Percentiles rank a stretch among this genome's conserved stretches.
phyloP scores from a whole-genome alignment of 1,140 invertebrate species.

The Scaptomyza pallida region DNA sequence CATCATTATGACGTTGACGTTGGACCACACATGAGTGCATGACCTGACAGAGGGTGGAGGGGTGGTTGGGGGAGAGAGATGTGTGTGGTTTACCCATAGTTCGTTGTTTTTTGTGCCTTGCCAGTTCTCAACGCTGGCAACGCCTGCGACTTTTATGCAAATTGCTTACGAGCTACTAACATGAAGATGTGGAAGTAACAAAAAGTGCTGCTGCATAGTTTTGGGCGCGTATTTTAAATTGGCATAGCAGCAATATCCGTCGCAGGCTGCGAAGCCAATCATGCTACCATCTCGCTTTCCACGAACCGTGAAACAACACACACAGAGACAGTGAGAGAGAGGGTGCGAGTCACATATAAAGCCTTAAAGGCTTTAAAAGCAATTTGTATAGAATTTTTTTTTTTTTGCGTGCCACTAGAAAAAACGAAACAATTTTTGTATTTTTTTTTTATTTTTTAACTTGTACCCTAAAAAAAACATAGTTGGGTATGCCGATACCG shows the following conservation, averaged over 20 bases:
- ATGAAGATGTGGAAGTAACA: no score
- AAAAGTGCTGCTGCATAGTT: constrained; percentile 57
- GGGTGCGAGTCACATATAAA: constrained; percentile 3
- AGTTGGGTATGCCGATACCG: no score
- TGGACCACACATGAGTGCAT: constrained; percentile 26
- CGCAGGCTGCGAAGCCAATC: constrained; percentile 28
- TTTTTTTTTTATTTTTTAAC: constrained; percentile 3
- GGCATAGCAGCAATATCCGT: constrained; percentile 23
- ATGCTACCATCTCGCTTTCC: constrained; percentile 14
- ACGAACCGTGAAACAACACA: constrained; percentile 1
- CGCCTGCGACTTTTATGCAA: constrained; percentile 64
- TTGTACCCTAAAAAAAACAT: no score
- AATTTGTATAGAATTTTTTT: constrained; percentile 65
- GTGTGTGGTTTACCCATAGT: constrained; percentile 13
- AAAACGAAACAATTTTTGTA: constrained; percentile 12
- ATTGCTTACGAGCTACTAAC: constrained; percentile 40
- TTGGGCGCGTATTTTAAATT: constrained; percentile 71
- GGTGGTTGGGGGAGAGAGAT: neutral
- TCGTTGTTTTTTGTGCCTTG: constrained; percentile 15
- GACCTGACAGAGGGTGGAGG: neutral
- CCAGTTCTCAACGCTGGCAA: constrained; percentile 8
- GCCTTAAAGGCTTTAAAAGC: constrained; percentile 81
- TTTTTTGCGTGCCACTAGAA: constrained; percentile 28
- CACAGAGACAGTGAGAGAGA: neutral
- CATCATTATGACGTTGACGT: constrained; percentile 54